phyloP scores from a whole-genome alignment of 30 jellyfish, hydroid and myxozoan genomes.

The Aurelia coerulea region DNA sequence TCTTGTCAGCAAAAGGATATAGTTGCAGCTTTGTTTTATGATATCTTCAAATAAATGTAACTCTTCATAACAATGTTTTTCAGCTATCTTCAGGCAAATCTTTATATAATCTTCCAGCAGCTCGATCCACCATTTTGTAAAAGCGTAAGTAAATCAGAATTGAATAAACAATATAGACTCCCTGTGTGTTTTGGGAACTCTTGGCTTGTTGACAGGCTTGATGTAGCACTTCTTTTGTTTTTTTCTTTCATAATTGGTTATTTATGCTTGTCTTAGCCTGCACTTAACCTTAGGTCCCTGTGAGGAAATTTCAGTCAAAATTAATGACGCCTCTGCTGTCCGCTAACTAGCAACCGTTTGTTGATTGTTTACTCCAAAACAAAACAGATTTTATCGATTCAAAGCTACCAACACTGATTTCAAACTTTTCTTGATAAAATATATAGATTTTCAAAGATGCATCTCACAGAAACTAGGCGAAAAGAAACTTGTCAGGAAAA shows the following conservation, averaged over 20 bases:
- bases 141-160: not conserved
- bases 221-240: not conserved
- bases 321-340: conserved; percentile 49
- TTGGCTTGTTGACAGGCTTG: conserved; percentile 33
- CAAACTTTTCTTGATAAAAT: not conserved
- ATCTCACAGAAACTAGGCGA: too few relatives aligned
- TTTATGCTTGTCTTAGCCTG: not conserved
- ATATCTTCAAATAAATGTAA: too few relatives aligned
- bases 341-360: conserved; percentile 52
- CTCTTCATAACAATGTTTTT: not conserved
- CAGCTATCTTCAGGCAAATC: not conserved
- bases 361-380: conserved; percentile 19
- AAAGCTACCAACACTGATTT: not conserved
- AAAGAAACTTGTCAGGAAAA: too few relatives aligned
- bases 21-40: not conserved
- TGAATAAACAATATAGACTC: not conserved
- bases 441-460: too few relatives aligned
- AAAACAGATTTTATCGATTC: not conserved
- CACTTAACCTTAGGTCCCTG: not conserved
- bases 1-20: not conserved
- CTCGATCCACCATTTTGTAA: not conserved
- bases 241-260: conserved; percentile 9
- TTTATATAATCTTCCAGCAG: not conserved
- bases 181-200: conserved; percentile 45
- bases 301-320: not conserved